Percentiles rank a stretch among this genome's conserved stretches.
Conservation (phyloP, 2,113 vertebrate species). For the Peucedramus taeniatus region DNA sequence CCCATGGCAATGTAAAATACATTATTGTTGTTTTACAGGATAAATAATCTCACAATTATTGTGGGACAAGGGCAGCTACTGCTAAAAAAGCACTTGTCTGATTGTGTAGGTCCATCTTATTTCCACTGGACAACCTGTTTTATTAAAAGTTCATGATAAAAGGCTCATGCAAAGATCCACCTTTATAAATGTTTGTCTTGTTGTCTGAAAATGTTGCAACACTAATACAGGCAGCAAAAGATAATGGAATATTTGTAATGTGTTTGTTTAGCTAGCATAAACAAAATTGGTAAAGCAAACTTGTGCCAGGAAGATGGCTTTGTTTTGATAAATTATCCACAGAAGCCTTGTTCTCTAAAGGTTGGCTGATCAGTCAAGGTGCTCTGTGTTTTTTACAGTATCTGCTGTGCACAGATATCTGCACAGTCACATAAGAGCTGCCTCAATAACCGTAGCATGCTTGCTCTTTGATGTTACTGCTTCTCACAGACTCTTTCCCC, state of each 20-base stretch:
- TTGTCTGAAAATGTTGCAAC: neutral
- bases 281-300: neutral
- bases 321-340: conserved; percentile 10
- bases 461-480: neutral
- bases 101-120: neutral
- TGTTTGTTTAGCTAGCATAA: neutral
- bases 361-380: neutral
- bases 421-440: neutral
- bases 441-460: neutral
- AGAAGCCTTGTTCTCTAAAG: neutral
- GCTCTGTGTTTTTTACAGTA: neutral
- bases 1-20: neutral
- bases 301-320: neutral
- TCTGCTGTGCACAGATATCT: neutral
- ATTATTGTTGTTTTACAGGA: neutral
- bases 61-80: neutral
- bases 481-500: neutral
- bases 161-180: neutral
- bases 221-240: neutral
- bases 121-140: neutral
- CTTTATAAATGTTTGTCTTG: neutral
- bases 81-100: neutral
- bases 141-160: neutral
- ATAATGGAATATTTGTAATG: neutral
- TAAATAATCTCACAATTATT: neutral